Percentiles rank a stretch among this genome's conserved stretches.
These are phyloP conservation scores for Aplysina aerophoba DNA, from an alignment of 37 sponge, comb jelly and placozoan species.

Conservation along the genomic window DNA sequence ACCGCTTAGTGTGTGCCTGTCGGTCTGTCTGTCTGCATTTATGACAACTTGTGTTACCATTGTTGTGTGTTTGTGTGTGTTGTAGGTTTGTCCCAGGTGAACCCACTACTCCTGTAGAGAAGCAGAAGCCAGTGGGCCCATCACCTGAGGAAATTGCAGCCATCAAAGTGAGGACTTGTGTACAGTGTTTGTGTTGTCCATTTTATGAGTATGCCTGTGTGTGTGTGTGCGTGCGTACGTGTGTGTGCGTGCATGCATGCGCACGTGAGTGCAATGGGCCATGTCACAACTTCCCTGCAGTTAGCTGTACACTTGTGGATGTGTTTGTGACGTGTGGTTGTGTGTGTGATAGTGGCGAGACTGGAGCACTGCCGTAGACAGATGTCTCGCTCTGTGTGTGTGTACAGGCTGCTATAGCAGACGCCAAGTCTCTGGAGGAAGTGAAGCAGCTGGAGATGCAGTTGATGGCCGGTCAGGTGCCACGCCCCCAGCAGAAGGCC, in stretches of 20 bases:
- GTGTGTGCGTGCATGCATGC: too few relatives aligned
- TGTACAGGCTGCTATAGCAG: slow-evolving; percentile 88
- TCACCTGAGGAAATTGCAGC: slow-evolving; percentile 50
- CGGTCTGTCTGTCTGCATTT: too few relatives aligned
- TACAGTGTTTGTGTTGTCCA: not conserved
- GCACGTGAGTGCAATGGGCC: too few relatives aligned
- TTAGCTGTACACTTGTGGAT: not conserved
- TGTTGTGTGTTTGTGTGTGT: not conserved
- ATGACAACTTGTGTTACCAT: too few relatives aligned
- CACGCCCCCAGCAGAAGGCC: slow-evolving; percentile 21
- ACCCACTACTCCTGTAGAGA: not conserved
- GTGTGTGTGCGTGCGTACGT: too few relatives aligned
- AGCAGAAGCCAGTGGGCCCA: slow-evolving; percentile 45
- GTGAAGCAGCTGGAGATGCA: slow-evolving; percentile 87
- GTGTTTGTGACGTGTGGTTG: too few relatives aligned
- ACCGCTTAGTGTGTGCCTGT: not conserved
- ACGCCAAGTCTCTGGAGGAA: slow-evolving; percentile 91
- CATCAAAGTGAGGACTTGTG: slow-evolving; percentile 51
- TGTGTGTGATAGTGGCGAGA: not conserved
- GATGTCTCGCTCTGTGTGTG: not conserved
- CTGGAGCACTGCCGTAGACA: not conserved
- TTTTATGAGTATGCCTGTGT: not conserved
- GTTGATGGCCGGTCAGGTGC: slow-evolving; percentile 80
- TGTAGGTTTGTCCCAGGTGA: slow-evolving; percentile 52
- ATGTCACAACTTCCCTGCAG: not conserved